Percentiles rank a stretch among this genome's conserved stretches.
Conservation (phyloP, 2,797 vertebrate species). For the Capromys pilorides region DNA sequence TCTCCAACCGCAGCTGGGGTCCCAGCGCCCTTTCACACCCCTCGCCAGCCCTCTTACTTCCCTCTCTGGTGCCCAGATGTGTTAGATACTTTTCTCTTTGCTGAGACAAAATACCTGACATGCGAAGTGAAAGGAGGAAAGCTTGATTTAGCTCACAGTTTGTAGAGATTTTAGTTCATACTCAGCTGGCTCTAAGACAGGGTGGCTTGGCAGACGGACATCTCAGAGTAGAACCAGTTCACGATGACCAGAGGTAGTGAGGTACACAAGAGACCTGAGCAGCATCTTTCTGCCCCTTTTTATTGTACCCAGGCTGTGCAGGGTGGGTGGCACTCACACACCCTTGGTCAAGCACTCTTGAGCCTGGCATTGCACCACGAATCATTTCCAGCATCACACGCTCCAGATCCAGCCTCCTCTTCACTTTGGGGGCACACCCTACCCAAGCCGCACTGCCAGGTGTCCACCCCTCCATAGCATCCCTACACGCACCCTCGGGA, state of each 20-base stretch:
- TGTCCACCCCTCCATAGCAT: fast-evolving
- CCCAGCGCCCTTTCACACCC: background rate
- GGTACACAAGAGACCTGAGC: background rate
- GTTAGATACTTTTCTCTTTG: background rate
- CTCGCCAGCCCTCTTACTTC: background rate
- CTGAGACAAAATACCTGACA: background rate
- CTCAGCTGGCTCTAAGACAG: background rate
- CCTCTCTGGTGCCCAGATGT: background rate
- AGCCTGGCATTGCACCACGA: background rate
- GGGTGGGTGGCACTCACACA: background rate
- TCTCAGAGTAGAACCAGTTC: background rate
- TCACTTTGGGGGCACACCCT: background rate
- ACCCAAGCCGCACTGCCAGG: background rate
- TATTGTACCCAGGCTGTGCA: background rate
- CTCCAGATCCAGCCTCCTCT: background rate
- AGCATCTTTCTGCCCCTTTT: background rate
- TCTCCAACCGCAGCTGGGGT: background rate
- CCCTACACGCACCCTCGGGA: background rate
- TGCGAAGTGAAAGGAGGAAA: background rate
- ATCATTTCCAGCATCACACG: background rate
- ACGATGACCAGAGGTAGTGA: background rate
- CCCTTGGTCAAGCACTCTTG: background rate
- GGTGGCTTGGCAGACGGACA: background rate
- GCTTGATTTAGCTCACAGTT: background rate
- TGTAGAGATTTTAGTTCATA: background rate